Evolutionary conservation across 2,797 vertebrate species (phyloP).

Genomic region (Euphonia xanthogaster): DNA sequence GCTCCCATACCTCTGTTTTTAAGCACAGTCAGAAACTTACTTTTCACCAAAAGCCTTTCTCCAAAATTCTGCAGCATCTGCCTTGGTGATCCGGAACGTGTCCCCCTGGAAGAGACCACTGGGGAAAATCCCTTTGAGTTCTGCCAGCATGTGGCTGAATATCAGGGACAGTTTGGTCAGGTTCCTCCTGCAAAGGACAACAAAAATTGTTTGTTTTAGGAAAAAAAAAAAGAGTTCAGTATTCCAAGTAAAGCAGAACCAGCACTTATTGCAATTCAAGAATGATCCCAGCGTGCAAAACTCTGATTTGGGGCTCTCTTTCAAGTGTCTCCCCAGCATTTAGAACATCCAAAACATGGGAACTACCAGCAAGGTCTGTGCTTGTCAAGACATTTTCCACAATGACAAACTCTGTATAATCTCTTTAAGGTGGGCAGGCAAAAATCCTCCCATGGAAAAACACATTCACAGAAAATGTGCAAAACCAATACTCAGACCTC

Average conservation of each 20-base stretch:
- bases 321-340: neutral
- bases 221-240: neutral
- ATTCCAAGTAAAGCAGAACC: neutral
- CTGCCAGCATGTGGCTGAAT: conserved; percentile 99
- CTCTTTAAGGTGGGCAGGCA: neutral
- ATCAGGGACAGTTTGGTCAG: conserved; percentile 96
- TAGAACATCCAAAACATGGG: neutral
- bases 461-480: neutral
- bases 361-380: neutral
- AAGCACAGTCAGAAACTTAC: conserved; percentile 77
- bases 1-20: neutral
- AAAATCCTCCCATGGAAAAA: neutral
- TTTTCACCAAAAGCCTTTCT: conserved; percentile 95
- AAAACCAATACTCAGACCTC: neutral
- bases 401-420: neutral
- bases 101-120: conserved; percentile 95
- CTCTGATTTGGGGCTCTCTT: neutral
- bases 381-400: neutral
- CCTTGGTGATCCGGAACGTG: conserved; percentile 97
- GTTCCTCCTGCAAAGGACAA: conserved; percentile 82
- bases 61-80: conserved; percentile 98
- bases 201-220: neutral
- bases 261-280: neutral
- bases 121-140: conserved; percentile 97
- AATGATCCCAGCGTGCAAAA: neutral